Conservation (phyloP, 92 coral and sea anemone genomes). For the Zoanthus solanderi region DNA sequence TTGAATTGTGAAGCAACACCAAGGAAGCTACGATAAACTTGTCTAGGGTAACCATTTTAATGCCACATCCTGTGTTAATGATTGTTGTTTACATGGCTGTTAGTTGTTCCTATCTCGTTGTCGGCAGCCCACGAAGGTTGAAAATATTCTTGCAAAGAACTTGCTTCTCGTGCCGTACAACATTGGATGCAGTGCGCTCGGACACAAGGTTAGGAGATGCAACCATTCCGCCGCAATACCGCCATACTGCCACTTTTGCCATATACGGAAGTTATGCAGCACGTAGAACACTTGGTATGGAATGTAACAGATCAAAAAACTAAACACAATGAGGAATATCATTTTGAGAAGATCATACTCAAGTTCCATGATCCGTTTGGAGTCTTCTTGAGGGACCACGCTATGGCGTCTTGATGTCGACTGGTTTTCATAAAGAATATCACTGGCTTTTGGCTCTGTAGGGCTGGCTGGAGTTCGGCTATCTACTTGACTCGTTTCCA, state of each 20-base stretch:
- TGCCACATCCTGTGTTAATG: too few relatives aligned
- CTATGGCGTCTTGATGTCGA: not conserved
- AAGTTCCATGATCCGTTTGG: conserved; percentile 22
- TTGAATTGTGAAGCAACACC: too few relatives aligned
- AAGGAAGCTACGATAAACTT: too few relatives aligned
- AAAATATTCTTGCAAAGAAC: conserved; percentile 28
- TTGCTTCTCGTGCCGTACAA: conserved; percentile 33
- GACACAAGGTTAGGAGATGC: conserved; percentile 23
- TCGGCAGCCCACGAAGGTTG: conserved; percentile 18
- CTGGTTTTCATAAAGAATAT: not conserved
- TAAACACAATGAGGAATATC: conserved; percentile 26
- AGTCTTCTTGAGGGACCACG: not conserved
- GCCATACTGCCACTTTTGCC: conserved; percentile 39
- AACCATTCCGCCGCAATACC: conserved; percentile 33
- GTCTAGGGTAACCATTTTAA: too few relatives aligned
- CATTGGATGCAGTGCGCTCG: conserved; percentile 39
- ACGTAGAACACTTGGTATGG: conserved; percentile 37
- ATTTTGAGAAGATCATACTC: conserved; percentile 33
- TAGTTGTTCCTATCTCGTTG: not conserved
- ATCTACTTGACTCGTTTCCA: not conserved
- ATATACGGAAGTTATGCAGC: conserved; percentile 32
- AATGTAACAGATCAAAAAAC: conserved; percentile 41
- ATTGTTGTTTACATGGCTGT: too few relatives aligned
- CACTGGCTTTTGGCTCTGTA: not conserved
- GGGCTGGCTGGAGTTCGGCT: not conserved